phyloP scores from a whole-genome alignment of 1,140 invertebrate species.

The Ridgeia piscesae region DNA sequence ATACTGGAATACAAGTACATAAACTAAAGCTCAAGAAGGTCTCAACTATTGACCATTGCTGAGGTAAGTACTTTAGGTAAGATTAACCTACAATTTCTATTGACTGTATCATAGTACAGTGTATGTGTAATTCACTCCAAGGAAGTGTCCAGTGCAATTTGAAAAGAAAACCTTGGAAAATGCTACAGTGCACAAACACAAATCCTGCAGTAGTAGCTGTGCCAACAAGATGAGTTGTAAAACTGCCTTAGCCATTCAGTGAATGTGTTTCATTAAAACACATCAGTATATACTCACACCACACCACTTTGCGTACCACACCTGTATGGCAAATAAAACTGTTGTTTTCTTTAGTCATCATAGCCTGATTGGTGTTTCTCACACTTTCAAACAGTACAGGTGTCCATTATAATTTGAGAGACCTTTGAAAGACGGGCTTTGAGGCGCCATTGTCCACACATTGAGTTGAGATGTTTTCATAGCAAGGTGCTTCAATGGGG shows the following conservation, averaged over 20 bases:
- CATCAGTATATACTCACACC: not conserved
- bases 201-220: not conserved
- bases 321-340: not conserved
- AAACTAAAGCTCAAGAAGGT: too few relatives aligned
- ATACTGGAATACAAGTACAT: too few relatives aligned
- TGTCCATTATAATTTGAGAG: not conserved
- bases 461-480: not conserved
- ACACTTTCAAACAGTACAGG: not conserved
- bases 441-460: not conserved
- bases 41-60: too few relatives aligned
- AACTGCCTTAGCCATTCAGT: not conserved
- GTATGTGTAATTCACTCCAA: not conserved
- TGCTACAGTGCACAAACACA: not conserved
- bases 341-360: not conserved
- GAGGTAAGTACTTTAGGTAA: too few relatives aligned
- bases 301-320: not conserved
- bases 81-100: not conserved
- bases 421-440: not conserved
- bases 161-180: not conserved
- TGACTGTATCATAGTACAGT: not conserved
- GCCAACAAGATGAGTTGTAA: not conserved
- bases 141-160: not conserved
- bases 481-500: not conserved
- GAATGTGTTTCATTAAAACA: not conserved
- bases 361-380: not conserved